Evolutionary conservation across 2,113 vertebrate species (phyloP), one percentile per base, ranked within the genome.

Genomic region (Hippopotamus amphibius): DNA sequence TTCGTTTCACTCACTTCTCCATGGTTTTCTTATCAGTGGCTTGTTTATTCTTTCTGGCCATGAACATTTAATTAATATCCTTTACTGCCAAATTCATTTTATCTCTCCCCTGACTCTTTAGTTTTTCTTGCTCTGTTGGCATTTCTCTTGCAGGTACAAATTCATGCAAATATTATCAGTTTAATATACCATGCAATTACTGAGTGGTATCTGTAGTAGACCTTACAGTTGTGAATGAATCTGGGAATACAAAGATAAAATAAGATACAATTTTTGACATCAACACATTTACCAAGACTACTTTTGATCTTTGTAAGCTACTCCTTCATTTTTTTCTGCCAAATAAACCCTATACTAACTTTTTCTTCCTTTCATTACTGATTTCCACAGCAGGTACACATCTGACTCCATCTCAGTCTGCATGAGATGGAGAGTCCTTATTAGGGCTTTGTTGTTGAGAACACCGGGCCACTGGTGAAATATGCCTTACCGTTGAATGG

Each of bases 1-100:
- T 77, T 86, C 5, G 2, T 63, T 37, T 66, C 6, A 10, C 43
- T 17, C 4, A 1, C 3, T 13, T 11, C 15, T 69, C 71, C 15
- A 3, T 4, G 17, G 21, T 46, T 93, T 80, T 30, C 43, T 94
- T 74, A 37, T 93, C 50, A 33, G 43, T n/a, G 13, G 8, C 30
- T 91, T 96, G 24, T 79, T 95, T 96, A 43, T 63, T 55, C 59
- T n/a, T 80, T 90, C 68, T 74, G 37, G 33, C 6, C 30, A 72
- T 85, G 65, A 33, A 77, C 85, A 55, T 74, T 72, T 93, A 94
- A 93, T 93, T 85, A 81, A 81, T 61, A 26, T 21, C 9, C 3
- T 57, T 88, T 69, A 48, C 66, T 85, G 77, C 77, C 89, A 94
- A 88, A 88, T 55, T 53, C 21, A 88, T 83, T 55, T 95, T 85